These are phyloP conservation scores for Recurvirostra avosetta DNA, from an alignment of 2,113 vertebrate genomes.

Conservation along the genomic window DNA sequence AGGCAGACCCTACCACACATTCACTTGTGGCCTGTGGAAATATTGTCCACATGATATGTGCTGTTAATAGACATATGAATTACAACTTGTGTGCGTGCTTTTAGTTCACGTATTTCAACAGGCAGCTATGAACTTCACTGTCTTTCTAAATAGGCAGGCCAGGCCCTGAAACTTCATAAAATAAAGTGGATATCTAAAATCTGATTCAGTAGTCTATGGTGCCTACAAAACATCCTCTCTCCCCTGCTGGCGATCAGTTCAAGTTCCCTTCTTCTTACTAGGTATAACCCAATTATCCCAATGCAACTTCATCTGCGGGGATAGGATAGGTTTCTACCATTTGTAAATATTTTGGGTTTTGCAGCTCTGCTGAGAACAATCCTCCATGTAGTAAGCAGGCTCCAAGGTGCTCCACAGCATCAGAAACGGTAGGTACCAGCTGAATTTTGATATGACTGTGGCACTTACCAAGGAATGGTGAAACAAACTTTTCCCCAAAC, in stretches of 20 bases:
- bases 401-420: neutral
- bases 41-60: neutral
- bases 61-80: neutral
- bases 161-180: neutral
- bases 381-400: neutral
- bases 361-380: neutral
- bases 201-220: neutral
- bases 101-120: neutral
- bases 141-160: neutral
- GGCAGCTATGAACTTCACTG: neutral
- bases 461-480: neutral
- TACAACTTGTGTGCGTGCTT: neutral
- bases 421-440: neutral
- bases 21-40: neutral
- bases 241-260: neutral
- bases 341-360: neutral
- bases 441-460: neutral
- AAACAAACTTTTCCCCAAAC: neutral
- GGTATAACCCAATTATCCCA: neutral
- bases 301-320: neutral
- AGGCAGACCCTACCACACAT: neutral
- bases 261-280: neutral
- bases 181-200: neutral
- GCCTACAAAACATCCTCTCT: neutral
- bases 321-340: neutral